phyloP scores from a whole-genome alignment of 2,113 vertebrate genomes.

The Acinonyx jubatus region DNA sequence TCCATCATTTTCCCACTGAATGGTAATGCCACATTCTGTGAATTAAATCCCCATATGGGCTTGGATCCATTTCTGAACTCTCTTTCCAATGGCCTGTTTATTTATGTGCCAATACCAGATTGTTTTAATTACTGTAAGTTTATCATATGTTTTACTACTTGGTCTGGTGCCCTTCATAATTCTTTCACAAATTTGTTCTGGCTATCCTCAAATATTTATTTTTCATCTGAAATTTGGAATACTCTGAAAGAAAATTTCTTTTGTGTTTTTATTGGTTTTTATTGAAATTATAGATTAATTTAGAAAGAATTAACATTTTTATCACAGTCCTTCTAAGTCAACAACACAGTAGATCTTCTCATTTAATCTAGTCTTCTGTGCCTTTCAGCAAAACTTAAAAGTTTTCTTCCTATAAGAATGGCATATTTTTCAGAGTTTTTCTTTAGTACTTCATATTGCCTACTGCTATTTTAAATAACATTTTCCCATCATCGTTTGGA shows the following conservation, averaged over 20 bases:
- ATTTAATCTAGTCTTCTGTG: not conserved
- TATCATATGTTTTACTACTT: slow-evolving; percentile 17
- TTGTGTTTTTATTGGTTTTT: not conserved
- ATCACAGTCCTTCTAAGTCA: not conserved
- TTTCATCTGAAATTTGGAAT: slow-evolving; percentile 32
- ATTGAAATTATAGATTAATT: not conserved
- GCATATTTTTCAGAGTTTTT: not conserved
- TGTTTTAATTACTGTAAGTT: slow-evolving; percentile 51
- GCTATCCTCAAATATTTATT: not conserved
- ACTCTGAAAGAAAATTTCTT: not conserved
- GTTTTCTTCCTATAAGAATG: not conserved
- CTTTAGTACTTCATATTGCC: not conserved
- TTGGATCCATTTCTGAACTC: not conserved
- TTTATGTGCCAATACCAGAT: not conserved
- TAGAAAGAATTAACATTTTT: slow-evolving; percentile 27
- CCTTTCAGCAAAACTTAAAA: not conserved
- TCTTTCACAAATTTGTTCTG: not conserved
- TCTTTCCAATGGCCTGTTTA: not conserved
- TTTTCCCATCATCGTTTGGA: not conserved
- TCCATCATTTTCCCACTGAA: not conserved
- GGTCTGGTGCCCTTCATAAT: not conserved
- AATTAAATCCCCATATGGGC: slow-evolving; percentile 35
- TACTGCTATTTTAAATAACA: not conserved
- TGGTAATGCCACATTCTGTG: not conserved
- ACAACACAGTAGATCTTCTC: not conserved